Conservation (phyloP, 2,888 invertebrate species). For the Caenorhabditis virilis region DNA sequence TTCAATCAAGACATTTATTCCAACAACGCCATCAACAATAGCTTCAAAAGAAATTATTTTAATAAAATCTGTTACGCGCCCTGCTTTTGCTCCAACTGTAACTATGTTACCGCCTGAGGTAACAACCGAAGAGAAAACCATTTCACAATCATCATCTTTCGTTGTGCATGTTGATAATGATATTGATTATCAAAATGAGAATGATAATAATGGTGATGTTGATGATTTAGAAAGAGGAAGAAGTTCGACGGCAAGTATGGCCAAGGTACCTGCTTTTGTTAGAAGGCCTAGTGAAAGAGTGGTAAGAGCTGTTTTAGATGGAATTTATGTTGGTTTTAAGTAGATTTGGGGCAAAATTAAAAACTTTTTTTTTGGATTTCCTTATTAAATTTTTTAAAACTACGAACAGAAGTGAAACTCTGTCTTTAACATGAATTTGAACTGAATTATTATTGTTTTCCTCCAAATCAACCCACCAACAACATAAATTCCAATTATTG, state of each 20-base stretch:
- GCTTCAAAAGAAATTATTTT: background rate
- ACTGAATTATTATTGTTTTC: background rate
- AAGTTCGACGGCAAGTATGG: constrained; percentile 2
- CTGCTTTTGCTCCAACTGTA: constrained; percentile 4
- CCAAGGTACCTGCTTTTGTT: background rate
- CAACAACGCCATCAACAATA: constrained; percentile 12
- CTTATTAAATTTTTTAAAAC: background rate
- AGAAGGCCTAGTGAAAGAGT: background rate
- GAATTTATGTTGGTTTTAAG: too few species aligned
- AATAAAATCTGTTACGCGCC: constrained; percentile 2
- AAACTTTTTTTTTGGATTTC: too few species aligned
- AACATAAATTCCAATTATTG: background rate
- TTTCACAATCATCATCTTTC: too few species aligned
- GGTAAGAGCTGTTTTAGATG: background rate
- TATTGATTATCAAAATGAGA: background rate
- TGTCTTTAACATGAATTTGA: background rate
- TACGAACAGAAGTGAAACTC: background rate
- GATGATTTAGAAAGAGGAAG: constrained; percentile 1
- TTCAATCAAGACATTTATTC: constrained; percentile 27
- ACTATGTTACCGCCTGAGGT: background rate
- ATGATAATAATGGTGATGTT: background rate
- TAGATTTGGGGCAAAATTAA: too few species aligned
- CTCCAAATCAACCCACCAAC: background rate
- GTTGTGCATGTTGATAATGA: background rate
- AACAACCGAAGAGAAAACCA: too few species aligned